A percentile compares a stretch with the other conserved stretches of the same genome.
These are phyloP conservation scores for Plecotus auritus DNA, from an alignment of 2,113 vertebrate genomes.

Conservation along the genomic window DNA sequence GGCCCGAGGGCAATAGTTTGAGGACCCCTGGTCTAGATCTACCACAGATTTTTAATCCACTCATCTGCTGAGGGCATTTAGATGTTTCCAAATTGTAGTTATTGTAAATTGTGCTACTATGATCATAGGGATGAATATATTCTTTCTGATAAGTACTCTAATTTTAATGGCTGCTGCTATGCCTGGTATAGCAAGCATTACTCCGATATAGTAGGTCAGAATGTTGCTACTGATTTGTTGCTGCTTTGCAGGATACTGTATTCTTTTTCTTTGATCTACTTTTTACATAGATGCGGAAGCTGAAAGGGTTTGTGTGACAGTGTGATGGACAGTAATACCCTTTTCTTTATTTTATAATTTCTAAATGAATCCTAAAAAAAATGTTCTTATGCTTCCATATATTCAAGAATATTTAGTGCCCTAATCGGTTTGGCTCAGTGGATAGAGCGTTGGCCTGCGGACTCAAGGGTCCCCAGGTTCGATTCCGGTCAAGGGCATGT, in stretches of 20 bases:
- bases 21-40: too few species aligned
- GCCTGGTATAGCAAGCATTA: neutral
- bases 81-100: too few species aligned
- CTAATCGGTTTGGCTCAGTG: too few species aligned
- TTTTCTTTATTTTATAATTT: neutral
- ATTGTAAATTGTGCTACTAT: too few species aligned
- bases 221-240: neutral
- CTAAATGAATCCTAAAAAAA: neutral
- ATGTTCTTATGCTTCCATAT: neutral
- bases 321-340: neutral
- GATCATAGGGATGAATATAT: too few species aligned
- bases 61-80: too few species aligned
- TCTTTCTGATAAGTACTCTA: neutral
- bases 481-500: too few species aligned
- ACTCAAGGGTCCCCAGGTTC: too few species aligned
- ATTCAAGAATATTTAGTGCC: too few species aligned
- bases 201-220: neutral
- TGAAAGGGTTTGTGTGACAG: neutral
- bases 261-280: neutral
- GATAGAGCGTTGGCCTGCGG: too few species aligned
- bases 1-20: too few species aligned
- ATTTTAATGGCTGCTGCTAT: neutral
- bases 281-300: neutral
- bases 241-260: neutral
- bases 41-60: too few species aligned